Evolutionary conservation across 2,888 invertebrate genomes (phyloP), one percentile per base, ranked within the genome.

Genomic region (Reticulitermes lucifugus): DNA sequence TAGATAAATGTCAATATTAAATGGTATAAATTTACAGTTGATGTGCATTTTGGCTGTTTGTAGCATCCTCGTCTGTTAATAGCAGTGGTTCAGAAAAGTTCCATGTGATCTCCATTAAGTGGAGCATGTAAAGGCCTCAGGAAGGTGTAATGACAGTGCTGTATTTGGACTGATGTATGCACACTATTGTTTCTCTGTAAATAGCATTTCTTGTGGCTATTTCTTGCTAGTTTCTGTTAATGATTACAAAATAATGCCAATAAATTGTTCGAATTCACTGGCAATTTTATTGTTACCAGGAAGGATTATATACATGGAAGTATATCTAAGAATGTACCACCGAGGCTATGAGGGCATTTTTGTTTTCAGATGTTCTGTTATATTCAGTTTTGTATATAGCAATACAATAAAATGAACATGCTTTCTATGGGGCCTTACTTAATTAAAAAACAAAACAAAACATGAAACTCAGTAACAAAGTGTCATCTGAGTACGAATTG

Each of bases 151-250:
- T 46, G 46, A 12, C 46, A 46, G 83, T 83, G 82, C 83, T 77
- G 79, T 71, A 83, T 84, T 83, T 73, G 86, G 81, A 86, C 83
- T 86, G 83, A 86, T 86, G 82, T 84, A 75, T 85, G 84, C 65
- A 79, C 10, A 79, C 79, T 65, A 41, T 79, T 77, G 71, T 83
- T 84, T 79, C 83, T 60, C 60, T 79, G 84, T 84, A 84, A 84
- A 79, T 84, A 81, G n/a, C 81, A 81, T 70, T 81, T 81, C 70
- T 65, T 75, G 82, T 82, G 82, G 73, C 51, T 83, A 51, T 73
- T 73, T n/a, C 35, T 46, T 83, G 83, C 73, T 83, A 46, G 51
- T 29, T 43, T 81, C 70, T 81, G 65, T 70, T 65, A 60, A 65
- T 41, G 14, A 73, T 73, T 35, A 73, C 1, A 73, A 73, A 73